Percentiles rank a stretch among this genome's conserved stretches.
Evolutionary conservation across 2,113 vertebrate species (phyloP).

Genomic region (Bujurquina vittata): DNA sequence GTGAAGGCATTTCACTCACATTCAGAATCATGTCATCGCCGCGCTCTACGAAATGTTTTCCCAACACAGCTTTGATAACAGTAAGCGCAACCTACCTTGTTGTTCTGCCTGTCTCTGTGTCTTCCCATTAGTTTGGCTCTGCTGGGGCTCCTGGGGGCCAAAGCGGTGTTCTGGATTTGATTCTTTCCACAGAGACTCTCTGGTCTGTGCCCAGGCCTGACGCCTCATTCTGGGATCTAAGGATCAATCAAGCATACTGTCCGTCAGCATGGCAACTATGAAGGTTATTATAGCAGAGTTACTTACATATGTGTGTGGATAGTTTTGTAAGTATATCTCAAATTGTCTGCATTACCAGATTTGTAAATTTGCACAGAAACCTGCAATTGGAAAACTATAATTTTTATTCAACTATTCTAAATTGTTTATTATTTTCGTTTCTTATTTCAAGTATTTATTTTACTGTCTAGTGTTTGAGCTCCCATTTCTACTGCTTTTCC

Average conservation of each 20-base stretch:
- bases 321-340: neutral
- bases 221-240: slow-evolving; percentile 49
- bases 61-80: neutral
- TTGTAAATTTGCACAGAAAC: neutral
- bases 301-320: neutral
- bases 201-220: slow-evolving; percentile 91
- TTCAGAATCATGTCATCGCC: no score
- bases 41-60: no score
- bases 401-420: no score
- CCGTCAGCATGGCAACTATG: neutral
- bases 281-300: neutral
- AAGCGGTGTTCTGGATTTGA: neutral
- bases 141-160: slow-evolving; percentile 70
- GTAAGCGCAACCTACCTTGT: slow-evolving; percentile 72
- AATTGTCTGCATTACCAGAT: neutral
- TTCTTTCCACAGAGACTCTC: slow-evolving; percentile 86
- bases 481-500: neutral
- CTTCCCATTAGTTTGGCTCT: slow-evolving; percentile 54
- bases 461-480: neutral
- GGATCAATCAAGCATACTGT: slow-evolving; percentile 9
- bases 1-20: no score
- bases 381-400: no score
- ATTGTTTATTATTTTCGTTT: neutral
- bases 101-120: slow-evolving; percentile 61
- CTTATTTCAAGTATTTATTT: neutral